These are phyloP conservation scores for Nomada hirtipes DNA, from an alignment of 2,888 invertebrate species.

Conservation along the genomic window DNA sequence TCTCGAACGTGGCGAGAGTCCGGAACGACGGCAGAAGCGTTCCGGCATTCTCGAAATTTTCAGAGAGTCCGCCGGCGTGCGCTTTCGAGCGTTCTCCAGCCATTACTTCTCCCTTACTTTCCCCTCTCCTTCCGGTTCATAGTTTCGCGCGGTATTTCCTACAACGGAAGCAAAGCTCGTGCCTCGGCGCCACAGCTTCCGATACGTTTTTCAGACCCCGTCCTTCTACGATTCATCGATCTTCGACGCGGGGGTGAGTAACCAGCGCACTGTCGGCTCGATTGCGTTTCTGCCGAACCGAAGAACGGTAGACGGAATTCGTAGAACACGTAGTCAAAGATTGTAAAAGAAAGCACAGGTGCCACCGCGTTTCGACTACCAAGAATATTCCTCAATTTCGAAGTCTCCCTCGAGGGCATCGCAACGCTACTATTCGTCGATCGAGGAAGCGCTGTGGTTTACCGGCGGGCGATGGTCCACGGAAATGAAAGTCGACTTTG, in stretches of 20 bases:
- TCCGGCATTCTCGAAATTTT: constrained; percentile 68
- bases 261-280: no score
- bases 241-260: not conserved
- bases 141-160: constrained; percentile 60
- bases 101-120: constrained; percentile 29
- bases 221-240: constrained; percentile 18
- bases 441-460: constrained; percentile 4
- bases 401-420: not conserved
- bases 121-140: not conserved
- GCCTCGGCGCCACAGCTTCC: not conserved
- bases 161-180: constrained; percentile 44
- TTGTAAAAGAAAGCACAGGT: not conserved
- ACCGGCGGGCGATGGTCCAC: constrained; percentile 19
- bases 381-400: not conserved
- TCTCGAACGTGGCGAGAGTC: constrained; percentile 56
- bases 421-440: constrained; percentile 6
- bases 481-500: constrained; percentile 6
- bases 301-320: not conserved
- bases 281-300: not conserved
- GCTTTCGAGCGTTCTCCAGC: constrained; percentile 47
- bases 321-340: not conserved
- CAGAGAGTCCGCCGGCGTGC: constrained; percentile 42
- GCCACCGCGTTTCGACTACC: not conserved
- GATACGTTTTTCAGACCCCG: constrained; percentile 16
- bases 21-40: constrained; percentile 57